phyloP scores from a whole-genome alignment of 2,113 vertebrate species.

The Regulus satrapa region DNA sequence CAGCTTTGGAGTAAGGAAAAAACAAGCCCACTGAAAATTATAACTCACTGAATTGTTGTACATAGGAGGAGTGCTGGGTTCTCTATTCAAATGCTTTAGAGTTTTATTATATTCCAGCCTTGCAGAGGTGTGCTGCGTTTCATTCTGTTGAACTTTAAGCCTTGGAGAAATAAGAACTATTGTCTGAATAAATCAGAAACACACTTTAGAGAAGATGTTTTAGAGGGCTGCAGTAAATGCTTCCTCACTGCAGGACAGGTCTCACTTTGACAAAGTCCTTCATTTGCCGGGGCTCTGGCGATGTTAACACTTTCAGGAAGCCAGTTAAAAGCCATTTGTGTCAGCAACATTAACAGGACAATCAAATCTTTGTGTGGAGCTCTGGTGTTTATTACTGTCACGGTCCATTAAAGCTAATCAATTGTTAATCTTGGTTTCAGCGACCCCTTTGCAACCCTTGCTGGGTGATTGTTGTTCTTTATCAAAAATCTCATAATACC shows the following conservation, averaged over 20 bases:
- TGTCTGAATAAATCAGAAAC: background rate
- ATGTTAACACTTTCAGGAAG: slow-evolving; percentile 41
- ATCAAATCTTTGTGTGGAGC: slow-evolving; percentile 66
- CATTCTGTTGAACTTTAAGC: background rate
- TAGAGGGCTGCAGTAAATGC: background rate
- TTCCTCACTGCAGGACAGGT: background rate
- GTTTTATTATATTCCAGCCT: background rate
- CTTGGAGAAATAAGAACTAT: background rate
- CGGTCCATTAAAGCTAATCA: slow-evolving; percentile 83
- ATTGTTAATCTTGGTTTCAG: slow-evolving; percentile 77
- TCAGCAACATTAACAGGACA: slow-evolving; percentile 67
- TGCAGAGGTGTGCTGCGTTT: background rate
- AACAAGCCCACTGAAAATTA: background rate
- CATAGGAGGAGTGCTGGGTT: background rate
- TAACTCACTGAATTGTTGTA: background rate
- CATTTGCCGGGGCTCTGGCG: background rate
- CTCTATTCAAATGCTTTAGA: background rate
- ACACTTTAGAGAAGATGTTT: background rate
- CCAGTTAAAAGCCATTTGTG: slow-evolving; percentile 58
- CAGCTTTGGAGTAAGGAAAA: background rate
- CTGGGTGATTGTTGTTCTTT: slow-evolving; percentile 71
- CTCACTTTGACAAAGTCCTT: slow-evolving; percentile 1
- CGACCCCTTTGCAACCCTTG: slow-evolving; percentile 70
- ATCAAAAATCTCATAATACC: slow-evolving; percentile 68
- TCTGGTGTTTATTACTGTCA: slow-evolving; percentile 73